Base-by-base conservation (phyloP, 1,140 invertebrate genomes). In the Hetaerina americana region DNA sequence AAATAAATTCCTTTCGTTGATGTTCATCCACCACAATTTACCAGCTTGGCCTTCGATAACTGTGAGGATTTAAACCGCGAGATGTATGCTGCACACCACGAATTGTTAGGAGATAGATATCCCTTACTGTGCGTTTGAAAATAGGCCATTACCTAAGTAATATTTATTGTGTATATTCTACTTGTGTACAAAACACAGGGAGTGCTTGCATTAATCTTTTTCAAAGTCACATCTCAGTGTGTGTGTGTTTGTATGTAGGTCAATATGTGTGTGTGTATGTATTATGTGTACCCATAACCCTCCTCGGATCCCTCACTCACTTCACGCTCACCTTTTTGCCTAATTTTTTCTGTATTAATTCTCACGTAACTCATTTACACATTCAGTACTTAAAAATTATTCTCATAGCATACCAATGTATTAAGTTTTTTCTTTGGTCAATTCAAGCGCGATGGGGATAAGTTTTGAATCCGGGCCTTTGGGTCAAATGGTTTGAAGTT, bases 131-230 rank as follows among this genome's bases (percentile, higher is more conserved):
- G 40, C 40, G 40, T 57, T 57, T 57, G 40, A 57, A 57, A 57
- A 57, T 57, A 57, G 40, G 40, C 40, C 40, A 57, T 57, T 57
- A 57, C 40, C 40, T 57, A 57, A n/a, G 40, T 57, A 57, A 57
- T 57, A 57, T 57, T 57, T 57, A 57, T 57, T 57, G 40, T 57
- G 40, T 57, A 57, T n/a, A 57, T 57, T 57, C 40, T 57, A 57
- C 40, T 5, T 12, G 40, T 57, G 40, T 57, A 57, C 22, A 57
- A 18, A 57, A 57, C 40, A 57, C 40, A 57, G 40, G 40, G 22
- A 57, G 40, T 57, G 40, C 40, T 57, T 57, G 40, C 22, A 57
- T 57, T 57, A 57, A 57, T 57, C 22, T 57, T 12, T 57, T 57
- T 57, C 40, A n/a, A 57, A 57, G 40, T 57, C 40, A 57, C 40